Conservation (phyloP, 2,113 vertebrate genomes). For the Strix uralensis region DNA sequence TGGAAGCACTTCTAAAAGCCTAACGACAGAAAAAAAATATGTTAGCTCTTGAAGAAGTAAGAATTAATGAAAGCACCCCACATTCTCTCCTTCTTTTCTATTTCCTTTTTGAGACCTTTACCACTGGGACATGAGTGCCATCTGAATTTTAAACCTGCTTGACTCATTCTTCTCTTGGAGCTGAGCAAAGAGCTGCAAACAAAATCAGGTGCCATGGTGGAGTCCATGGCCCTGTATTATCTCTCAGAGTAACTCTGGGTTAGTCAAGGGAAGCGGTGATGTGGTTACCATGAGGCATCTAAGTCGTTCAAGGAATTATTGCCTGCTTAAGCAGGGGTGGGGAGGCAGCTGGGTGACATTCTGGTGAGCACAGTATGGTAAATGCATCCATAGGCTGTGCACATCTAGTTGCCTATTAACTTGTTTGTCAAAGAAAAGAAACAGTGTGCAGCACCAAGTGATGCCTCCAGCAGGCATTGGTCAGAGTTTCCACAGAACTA, state of each 20-base stretch:
- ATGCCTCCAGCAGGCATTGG: not conserved
- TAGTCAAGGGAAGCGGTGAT: not conserved
- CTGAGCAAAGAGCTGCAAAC: not conserved
- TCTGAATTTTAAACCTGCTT: not conserved
- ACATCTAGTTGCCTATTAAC: not conserved
- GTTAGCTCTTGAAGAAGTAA: slow-evolving; percentile 3
- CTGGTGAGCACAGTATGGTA: not conserved
- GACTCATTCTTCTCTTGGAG: not conserved
- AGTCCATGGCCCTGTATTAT: not conserved
- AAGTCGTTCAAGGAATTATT: not conserved
- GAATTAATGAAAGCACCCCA: not conserved
- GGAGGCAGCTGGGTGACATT: not conserved
- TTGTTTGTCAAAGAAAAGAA: not conserved
- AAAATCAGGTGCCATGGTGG: not conserved
- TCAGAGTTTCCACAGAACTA: not conserved
- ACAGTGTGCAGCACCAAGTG: not conserved
- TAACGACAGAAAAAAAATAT: not conserved
- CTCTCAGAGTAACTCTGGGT: not conserved
- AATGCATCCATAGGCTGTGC: not conserved
- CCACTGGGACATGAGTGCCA: not conserved
- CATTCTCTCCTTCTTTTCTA: not conserved
- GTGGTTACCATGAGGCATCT: not conserved
- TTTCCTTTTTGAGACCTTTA: not conserved
- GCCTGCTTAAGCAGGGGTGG: not conserved
- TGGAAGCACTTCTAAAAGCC: slow-evolving; percentile 27